Base-by-base conservation (phyloP, 1,140 invertebrate species). In the Drosophila sturtevanti region DNA sequence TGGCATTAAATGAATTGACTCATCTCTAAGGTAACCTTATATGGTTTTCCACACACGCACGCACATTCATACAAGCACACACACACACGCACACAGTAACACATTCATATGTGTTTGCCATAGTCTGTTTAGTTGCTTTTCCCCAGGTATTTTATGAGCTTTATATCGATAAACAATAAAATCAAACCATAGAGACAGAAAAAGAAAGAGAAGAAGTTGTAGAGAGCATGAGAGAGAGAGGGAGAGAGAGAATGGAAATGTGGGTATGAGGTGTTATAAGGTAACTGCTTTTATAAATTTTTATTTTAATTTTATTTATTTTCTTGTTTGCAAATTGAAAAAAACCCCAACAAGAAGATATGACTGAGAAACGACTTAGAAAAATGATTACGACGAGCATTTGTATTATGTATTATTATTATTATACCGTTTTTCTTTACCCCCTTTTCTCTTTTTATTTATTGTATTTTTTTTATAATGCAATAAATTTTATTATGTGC, bases 401-500 rank as follows among this genome's bases (percentile, higher is more conserved):
- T 81, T 79, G 75, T 79, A 69, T 68, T 68, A 72, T 27, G 41
- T 44, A 44, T 48, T 48, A 48, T 48, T 48, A 48, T 48, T 48
- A 48, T 48, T 48, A 48, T 48, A 48, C 3, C 41, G 41, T 48
- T 18, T 48, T 41, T 9, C 18, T 16, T 1, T 11, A 11, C 9
- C 16, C 9, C 2, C 18, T 10, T 18, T 54, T 69, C 18, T 21
- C 58, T 18, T 35, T 44, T 44, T 44, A 16, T 44, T 44, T 44
- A 44, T 44, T 48, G 41, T 66, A 24, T 56, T 41, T 72, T 66
- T 31, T 78, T 84, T 89, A 89, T 89, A 89, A 84, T 89, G 84
- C 73, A 89, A 89, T 89, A 89, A 89, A 89, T 89, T 89, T 89
- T 89, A 89, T 89, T 89, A 80, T 80, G 79, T 89, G 76, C 76